Evolutionary conservation across 2,888 invertebrate genomes (phyloP).

Genomic region (Microctonus hyperodae): DNA sequence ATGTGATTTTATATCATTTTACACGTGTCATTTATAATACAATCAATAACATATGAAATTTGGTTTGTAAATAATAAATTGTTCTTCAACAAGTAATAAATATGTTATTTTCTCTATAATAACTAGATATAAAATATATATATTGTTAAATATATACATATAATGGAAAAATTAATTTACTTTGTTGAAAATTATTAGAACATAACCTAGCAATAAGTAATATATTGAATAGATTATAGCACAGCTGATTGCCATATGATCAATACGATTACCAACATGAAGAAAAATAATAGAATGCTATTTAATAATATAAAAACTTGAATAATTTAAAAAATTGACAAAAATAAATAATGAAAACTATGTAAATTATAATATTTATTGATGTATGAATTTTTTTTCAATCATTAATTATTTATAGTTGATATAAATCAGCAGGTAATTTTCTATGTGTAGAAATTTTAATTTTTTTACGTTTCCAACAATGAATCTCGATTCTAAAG

Average conservation of each 20-base stretch:
- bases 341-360: background rate
- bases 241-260: conserved; percentile 60
- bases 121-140: no score
- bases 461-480: conserved; percentile 25
- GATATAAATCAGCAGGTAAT: background rate
- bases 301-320: background rate
- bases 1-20: no score
- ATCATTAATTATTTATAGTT: background rate
- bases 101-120: background rate
- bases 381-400: background rate
- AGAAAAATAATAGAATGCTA: conserved; percentile 21
- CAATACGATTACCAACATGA: conserved; percentile 45
- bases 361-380: background rate
- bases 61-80: conserved; percentile 14
- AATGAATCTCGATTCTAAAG: conserved; percentile 34
- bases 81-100: background rate
- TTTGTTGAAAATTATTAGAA: no score
- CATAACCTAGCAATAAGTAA: background rate
- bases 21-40: background rate
- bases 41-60: background rate
- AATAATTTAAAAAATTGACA: background rate
- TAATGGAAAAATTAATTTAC: no score
- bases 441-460: conserved; percentile 22
- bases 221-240: conserved; percentile 13
- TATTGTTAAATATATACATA: no score